A percentile compares a stretch with the other conserved stretches of the same genome.
phyloP scores from a whole-genome alignment of 92 coral and sea anemone genomes.

The Umimayanthus kanabou region DNA sequence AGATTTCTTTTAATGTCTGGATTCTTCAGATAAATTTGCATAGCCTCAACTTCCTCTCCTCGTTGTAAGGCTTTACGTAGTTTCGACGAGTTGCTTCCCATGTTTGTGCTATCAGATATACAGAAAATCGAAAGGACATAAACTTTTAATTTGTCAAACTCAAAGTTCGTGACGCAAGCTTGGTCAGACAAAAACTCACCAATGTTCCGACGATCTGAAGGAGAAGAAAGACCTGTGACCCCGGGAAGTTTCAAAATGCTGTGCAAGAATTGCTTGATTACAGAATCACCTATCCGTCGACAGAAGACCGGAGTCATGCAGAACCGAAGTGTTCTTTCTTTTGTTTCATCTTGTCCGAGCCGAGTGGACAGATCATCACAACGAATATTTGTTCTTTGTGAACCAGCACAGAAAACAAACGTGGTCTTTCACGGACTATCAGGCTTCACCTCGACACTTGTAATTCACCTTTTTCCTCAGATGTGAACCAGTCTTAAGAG shows the following conservation, averaged over 20 bases:
- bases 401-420: background rate
- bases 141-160: background rate
- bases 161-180: background rate
- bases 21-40: constrained; percentile 85
- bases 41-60: constrained; percentile 96
- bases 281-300: constrained; percentile 5
- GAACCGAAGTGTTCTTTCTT: constrained; percentile 16
- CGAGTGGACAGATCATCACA: background rate
- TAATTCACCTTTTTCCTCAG: background rate
- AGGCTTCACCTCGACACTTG: background rate
- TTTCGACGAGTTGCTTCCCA: constrained; percentile 94
- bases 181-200: background rate
- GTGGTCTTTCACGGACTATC: background rate
- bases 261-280: constrained; percentile 15
- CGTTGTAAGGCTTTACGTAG: constrained; percentile 95
- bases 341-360: constrained; percentile 8
- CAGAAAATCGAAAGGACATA: background rate
- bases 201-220: background rate
- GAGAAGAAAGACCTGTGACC: background rate
- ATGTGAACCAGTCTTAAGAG: background rate
- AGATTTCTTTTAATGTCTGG: constrained; percentile 90
- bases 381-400: background rate
- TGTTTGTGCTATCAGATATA: constrained; percentile 31
- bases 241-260: constrained; percentile 3
- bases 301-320: constrained; percentile 19